These are phyloP conservation scores for Cephus nigrinus DNA, from an alignment of 2,888 invertebrate species.

Conservation along the genomic window DNA sequence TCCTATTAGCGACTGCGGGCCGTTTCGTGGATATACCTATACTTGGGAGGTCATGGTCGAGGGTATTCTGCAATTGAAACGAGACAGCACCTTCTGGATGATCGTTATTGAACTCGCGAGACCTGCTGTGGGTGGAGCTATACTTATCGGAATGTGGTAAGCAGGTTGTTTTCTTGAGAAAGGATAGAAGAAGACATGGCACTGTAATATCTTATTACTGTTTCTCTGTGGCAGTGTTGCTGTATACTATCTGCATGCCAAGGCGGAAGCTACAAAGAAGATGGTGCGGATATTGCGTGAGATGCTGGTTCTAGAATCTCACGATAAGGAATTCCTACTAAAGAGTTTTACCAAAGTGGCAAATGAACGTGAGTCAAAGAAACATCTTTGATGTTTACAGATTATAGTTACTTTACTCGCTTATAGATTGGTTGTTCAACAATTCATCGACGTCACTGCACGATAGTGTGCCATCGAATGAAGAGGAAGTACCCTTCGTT, in stretches of 20 bases:
- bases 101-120: conserved; percentile 68
- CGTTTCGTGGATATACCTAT: conserved; percentile 70
- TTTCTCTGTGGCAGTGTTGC: conserved; percentile 60
- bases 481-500: background rate
- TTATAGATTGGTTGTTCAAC: background rate
- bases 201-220: conserved; percentile 9
- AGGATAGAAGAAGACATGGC: background rate
- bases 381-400: background rate
- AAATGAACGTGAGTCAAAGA: conserved; percentile 68
- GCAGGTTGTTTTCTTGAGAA: conserved; percentile 23
- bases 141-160: conserved; percentile 74
- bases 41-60: conserved; percentile 73
- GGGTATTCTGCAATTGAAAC: conserved; percentile 69
- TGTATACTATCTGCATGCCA: conserved; percentile 75
- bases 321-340: conserved; percentile 78
- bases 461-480: background rate
- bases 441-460: background rate
- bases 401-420: background rate
- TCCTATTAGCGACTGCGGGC: conserved; percentile 73
- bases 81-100: conserved; percentile 65
- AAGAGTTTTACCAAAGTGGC: conserved; percentile 72
- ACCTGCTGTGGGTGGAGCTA: conserved; percentile 73
- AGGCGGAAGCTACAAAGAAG: conserved; percentile 72
- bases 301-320: conserved; percentile 75
- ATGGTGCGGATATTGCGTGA: conserved; percentile 73